phyloP scores from a whole-genome alignment of 1,140 invertebrate genomes.

The Oscheius sp. region DNA sequence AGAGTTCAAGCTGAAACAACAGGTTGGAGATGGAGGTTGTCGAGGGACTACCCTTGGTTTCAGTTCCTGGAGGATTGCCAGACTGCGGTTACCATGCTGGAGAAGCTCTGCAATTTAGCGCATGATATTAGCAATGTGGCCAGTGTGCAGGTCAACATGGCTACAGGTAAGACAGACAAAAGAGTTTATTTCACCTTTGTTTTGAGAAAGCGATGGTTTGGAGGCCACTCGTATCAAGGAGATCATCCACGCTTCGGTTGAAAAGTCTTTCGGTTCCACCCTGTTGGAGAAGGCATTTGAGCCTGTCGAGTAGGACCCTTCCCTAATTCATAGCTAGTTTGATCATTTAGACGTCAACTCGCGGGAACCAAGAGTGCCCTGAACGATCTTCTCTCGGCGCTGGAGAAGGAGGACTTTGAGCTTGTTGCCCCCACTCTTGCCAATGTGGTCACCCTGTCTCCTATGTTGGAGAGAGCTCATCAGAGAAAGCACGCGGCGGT shows the following conservation, averaged over 20 bases:
- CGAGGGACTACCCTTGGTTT: conserved; percentile 12
- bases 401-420: no score
- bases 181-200: background rate
- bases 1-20: background rate
- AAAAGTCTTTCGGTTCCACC: conserved; percentile 48
- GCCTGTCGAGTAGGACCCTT: conserved; percentile 3
- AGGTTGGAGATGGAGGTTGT: conserved; percentile 24
- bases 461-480: conserved; percentile 54
- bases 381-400: no score
- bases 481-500: conserved; percentile 53
- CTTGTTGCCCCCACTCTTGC: no score
- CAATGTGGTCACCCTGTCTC: no score
- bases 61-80: conserved; percentile 18
- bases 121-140: conserved; percentile 42
- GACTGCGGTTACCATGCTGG: conserved; percentile 12
- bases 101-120: conserved; percentile 39
- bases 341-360: background rate
- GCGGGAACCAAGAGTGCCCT: no score
- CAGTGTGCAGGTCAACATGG: conserved; percentile 42
- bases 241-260: conserved; percentile 50
- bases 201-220: conserved; percentile 54
- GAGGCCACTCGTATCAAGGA: conserved; percentile 47
- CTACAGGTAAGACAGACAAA: conserved; percentile 26
- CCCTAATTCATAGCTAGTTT: background rate
- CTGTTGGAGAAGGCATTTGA: conserved; percentile 42